phyloP scores from a whole-genome alignment of 2,113 vertebrate genomes.

The Esox niger region DNA sequence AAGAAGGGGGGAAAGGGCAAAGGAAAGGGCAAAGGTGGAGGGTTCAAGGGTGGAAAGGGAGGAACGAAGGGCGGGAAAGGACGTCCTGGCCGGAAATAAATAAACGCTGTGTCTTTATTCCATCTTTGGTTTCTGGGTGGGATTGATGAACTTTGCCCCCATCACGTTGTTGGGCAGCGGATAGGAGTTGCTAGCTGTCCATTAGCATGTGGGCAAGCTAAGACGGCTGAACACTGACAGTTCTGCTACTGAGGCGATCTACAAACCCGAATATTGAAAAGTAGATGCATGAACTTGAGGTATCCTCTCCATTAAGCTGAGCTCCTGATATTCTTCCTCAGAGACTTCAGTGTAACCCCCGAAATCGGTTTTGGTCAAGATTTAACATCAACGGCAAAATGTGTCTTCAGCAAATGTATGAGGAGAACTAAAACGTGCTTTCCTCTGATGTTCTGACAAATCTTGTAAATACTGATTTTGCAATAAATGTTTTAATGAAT shows the following conservation, averaged over 20 bases:
- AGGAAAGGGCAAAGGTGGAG: constrained; percentile 35
- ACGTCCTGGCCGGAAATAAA: background rate
- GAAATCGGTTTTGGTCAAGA: background rate
- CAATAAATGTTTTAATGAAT: background rate
- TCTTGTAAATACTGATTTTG: constrained; percentile 13
- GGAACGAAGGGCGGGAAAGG: constrained; percentile 17
- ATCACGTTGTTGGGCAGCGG: background rate
- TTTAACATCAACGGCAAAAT: background rate
- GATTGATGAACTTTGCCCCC: background rate
- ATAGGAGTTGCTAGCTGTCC: no score
- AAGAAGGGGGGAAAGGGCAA: constrained; percentile 52
- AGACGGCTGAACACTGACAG: no score
- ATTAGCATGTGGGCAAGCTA: no score
- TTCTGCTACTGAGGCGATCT: no score
- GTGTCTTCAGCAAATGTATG: background rate
- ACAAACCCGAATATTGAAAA: no score
- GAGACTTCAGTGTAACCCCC: background rate
- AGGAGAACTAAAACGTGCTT: background rate
- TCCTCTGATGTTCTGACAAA: background rate
- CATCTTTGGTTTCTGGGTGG: background rate
- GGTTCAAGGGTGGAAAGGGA: constrained; percentile 7
- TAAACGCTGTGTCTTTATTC: background rate
- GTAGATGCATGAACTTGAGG: no score
- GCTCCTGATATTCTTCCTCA: no score
- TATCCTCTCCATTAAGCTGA: no score